phyloP scores from a whole-genome alignment of 2,888 invertebrate genomes.

The Sericinus montela region DNA sequence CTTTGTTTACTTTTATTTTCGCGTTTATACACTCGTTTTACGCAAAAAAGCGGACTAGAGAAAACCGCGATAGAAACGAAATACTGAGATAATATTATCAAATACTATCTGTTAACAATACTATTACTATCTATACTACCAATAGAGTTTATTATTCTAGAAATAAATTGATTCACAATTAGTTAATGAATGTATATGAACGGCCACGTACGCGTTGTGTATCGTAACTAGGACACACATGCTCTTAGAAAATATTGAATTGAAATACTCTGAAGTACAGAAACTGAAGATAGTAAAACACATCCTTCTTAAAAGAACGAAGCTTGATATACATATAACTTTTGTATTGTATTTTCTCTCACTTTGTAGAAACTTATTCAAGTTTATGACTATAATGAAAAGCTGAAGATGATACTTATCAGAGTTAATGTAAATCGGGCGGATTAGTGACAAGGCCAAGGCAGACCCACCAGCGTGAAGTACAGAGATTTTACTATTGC shows the following conservation, averaged over 20 bases:
- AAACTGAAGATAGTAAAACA: not conserved
- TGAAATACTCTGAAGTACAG: not conserved
- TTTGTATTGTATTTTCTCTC: too few relatives aligned
- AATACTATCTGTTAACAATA: too few relatives aligned
- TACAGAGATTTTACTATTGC: too few relatives aligned
- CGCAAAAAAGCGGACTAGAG: slow-evolving; percentile 11
- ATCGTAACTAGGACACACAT: slow-evolving; percentile 1
- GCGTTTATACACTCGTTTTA: slow-evolving; percentile 27
- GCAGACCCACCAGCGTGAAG: too few relatives aligned
- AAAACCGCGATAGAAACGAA: slow-evolving; percentile 1
- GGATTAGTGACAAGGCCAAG: too few relatives aligned
- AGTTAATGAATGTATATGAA: not conserved
- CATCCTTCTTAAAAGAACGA: too few relatives aligned
- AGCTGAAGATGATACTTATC: too few relatives aligned
- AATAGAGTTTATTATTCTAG: slow-evolving; percentile 1
- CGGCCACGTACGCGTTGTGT: not conserved
- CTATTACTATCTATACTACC: too few relatives aligned
- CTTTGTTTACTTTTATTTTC: slow-evolving; percentile 39
- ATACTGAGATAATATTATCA: slow-evolving; percentile 14
- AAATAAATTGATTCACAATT: not conserved
- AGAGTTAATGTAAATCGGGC: too few relatives aligned
- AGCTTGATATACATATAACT: too few relatives aligned
- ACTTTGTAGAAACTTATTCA: too few relatives aligned
- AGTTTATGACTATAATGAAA: too few relatives aligned
- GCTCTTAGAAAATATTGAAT: not conserved